Base-by-base conservation (phyloP, 1,140 invertebrate species). In the Venustaconcha ellipsiformis region DNA sequence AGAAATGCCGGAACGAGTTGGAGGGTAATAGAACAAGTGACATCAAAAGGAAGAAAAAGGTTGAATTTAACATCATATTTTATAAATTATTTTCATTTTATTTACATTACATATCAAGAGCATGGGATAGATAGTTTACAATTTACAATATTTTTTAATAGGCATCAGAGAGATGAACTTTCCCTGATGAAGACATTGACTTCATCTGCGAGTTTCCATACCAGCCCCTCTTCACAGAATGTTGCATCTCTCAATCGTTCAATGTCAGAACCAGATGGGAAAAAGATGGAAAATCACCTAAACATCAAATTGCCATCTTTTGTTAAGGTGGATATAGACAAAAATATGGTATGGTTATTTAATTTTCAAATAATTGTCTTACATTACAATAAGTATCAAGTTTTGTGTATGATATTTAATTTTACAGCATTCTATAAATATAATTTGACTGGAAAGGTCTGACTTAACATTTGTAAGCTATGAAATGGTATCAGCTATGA, bases 271-370 rank as follows among this genome's bases (percentile, higher is more conserved):
- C 20, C 62, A 73, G 14, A 18, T 23, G 13, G 18, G 26, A 8
- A 15, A 15, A 37, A 72, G 56, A 18, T 12, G 37, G 13, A 63
- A 72, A n/a, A 37, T 30, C 15, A 55, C 20, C 26, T 66, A 20
- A n/a, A 66, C 8, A n/a, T 66, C 26, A 48, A 48, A 23, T 15
- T 6, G 13, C 5, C 13, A 14, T 15, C 30, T n/a, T 84, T 88
- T 80, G 85, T 87, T 0, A 87, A 87, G 78, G 84, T 86, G 18
- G 85, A 88, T 79, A 78, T 88, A 0, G 86, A 88, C 65, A 88
- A 85, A 70, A 86, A 84, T 55, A 85, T 84, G 84, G 86, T 87
- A 78, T 74, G 81, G 37, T 56, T 65, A 57, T n/a, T 70, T 30
- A 14, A 64, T 30, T 26, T 18, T 64, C 14, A 4, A 20, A 64